phyloP scores from a whole-genome alignment of 2,113 vertebrate species.

The Chaetorhynchus papuensis region DNA sequence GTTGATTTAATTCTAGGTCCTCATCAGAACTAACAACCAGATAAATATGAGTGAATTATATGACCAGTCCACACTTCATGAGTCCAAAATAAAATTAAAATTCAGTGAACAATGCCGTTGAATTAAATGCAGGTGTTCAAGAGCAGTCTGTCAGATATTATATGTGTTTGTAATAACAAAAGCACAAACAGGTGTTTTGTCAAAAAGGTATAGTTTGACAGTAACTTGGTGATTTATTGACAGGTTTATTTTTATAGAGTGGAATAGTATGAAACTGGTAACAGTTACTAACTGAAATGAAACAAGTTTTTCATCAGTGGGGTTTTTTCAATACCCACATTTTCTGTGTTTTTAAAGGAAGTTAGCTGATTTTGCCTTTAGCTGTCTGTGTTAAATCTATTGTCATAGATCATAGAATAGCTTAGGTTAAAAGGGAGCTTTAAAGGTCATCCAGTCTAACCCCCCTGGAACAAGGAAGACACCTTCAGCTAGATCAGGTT shows the following conservation, averaged over 20 bases:
- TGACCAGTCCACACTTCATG: fast-evolving
- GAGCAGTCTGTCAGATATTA: neutral
- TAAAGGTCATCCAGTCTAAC: neutral
- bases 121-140: neutral
- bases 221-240: neutral
- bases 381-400: neutral
- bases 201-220: neutral
- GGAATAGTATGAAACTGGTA: neutral
- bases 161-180: neutral
- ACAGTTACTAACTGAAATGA: neutral
- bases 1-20: neutral
- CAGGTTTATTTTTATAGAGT: neutral
- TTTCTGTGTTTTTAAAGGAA: neutral
- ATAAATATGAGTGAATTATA: neutral
- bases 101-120: neutral
- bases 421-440: neutral
- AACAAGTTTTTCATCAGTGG: neutral
- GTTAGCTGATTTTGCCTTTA: neutral
- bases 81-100: neutral
- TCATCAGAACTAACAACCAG: neutral
- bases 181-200: neutral
- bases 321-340: neutral
- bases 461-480: neutral
- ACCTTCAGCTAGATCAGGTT: neutral
- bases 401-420: neutral